These are phyloP conservation scores for Danio choprae DNA, from an alignment of 2,797 vertebrate genomes.

Conservation along the genomic window DNA sequence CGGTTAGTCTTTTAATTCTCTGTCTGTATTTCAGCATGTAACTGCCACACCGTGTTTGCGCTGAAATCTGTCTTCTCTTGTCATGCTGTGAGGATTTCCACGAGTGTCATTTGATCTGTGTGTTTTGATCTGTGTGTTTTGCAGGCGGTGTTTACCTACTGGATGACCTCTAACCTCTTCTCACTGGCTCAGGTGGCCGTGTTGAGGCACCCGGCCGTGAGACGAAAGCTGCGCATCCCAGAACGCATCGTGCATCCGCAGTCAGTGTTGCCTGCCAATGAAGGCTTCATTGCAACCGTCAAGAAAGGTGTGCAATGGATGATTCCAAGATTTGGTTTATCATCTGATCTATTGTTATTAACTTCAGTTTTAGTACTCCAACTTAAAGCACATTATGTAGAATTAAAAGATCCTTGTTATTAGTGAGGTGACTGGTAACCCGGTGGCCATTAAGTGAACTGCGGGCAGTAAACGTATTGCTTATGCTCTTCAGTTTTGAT, in stretches of 20 bases:
- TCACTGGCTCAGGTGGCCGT: conserved; percentile 84
- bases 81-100: background rate
- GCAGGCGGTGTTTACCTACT: conserved; percentile 90
- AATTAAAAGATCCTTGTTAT: no score
- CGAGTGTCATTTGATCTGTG: conserved; percentile 1
- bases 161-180: conserved; percentile 90
- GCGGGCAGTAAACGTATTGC: no score
- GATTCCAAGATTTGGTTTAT: background rate
- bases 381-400: no score
- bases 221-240: conserved; percentile 78
- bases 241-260: conserved; percentile 75
- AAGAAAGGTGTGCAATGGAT: conserved; percentile 74
- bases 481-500: no score
- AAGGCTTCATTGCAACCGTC: conserved; percentile 80
- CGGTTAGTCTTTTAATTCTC: conserved; percentile 72
- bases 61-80: background rate
- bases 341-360: background rate
- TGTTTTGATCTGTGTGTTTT: conserved; percentile 31
- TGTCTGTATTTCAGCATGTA: background rate
- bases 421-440: no score
- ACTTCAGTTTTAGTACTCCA: no score
- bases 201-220: conserved; percentile 80
- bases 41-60: background rate
- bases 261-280: conserved; percentile 67
- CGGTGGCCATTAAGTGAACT: no score